These are phyloP conservation scores for Polydrusus tereticollis DNA, from an alignment of 2,888 invertebrate species.

Conservation along the genomic window DNA sequence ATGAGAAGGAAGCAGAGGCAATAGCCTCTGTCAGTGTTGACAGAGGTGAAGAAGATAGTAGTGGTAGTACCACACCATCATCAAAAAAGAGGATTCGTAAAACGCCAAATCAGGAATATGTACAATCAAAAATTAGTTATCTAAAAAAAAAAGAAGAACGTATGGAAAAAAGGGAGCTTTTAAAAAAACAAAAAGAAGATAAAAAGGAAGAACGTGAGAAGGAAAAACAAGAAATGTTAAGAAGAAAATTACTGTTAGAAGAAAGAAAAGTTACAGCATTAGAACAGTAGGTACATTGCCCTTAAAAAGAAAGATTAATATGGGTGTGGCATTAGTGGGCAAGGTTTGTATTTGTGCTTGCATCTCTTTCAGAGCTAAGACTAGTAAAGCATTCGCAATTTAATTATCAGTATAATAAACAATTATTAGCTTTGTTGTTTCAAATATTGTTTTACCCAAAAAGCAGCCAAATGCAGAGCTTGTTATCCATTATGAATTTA, in stretches of 20 bases:
- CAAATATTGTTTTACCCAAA: no score
- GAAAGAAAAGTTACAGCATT: not conserved
- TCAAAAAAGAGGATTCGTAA: not conserved
- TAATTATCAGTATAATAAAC: not conserved
- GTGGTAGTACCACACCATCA: not conserved
- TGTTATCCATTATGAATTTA: not conserved
- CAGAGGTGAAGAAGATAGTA: not conserved
- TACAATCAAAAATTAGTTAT: not conserved
- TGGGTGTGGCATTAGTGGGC: not conserved
- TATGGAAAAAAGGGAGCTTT: not conserved
- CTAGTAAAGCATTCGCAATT: not conserved
- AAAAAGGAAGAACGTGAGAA: not conserved
- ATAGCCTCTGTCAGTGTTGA: not conserved
- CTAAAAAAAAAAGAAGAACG: not conserved
- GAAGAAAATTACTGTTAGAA: not conserved
- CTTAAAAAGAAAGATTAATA: not conserved
- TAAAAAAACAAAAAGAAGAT: not conserved
- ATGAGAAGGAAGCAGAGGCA: not conserved
- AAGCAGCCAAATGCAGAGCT: not conserved
- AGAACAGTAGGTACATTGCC: not conserved
- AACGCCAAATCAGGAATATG: not conserved
- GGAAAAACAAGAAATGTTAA: not conserved
- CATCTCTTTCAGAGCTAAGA: no score
- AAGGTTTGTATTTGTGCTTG: not conserved
- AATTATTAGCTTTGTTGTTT: not conserved